Base-by-base conservation (phyloP, 2,113 vertebrate species). In the Cnemophilus loriae region DNA sequence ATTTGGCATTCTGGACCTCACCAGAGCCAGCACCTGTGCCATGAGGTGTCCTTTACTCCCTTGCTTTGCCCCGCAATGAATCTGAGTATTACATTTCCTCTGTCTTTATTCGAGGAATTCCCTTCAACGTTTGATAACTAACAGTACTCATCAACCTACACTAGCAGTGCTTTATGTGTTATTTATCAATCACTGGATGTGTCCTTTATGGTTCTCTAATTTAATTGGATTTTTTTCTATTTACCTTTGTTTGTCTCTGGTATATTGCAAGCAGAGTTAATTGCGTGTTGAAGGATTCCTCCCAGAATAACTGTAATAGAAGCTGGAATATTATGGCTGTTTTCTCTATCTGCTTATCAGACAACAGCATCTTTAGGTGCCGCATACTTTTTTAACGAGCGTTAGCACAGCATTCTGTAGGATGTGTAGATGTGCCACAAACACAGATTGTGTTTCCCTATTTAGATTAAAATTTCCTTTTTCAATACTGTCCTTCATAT, bases 141-240 rank as follows among this genome's bases (percentile, higher is more conserved):
- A 33, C 35, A 75, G 3, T 35, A 56, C 37, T 85, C 90, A 53
- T 68, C 32, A 53, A 60, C 52, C 41, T 87, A 65, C 7, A 61
- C 27, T 35, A 69, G n/a, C 30, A 89, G 73, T 37, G 30, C 50
- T 89, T 95, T 84, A 39, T 64, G 21, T 61, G 64, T 95, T 92
- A 82, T 95, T 95, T 93, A 92, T 93, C 88, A 89, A 89, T 84
- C 80, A 87, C 56, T 52, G 47, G 75, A 89, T 79, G 33, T 81
- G 90, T 87, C 91, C 93, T 90, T 89, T 95, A 89, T 63, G 83
- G 73, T 39, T 88, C 46, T 77, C 32, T 89, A 78, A 90, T 96
- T 95, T 91, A 87, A 95, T 90, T 92, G 77, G 88, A 59, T 90
- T 93, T 93, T 81, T 96, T 93, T 93, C 76, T 60, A 64, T 92